Percentiles rank a stretch among this genome's conserved stretches.
These are phyloP conservation scores for Pipa parva DNA, from an alignment of 2,113 vertebrate species.

Conservation along the genomic window DNA sequence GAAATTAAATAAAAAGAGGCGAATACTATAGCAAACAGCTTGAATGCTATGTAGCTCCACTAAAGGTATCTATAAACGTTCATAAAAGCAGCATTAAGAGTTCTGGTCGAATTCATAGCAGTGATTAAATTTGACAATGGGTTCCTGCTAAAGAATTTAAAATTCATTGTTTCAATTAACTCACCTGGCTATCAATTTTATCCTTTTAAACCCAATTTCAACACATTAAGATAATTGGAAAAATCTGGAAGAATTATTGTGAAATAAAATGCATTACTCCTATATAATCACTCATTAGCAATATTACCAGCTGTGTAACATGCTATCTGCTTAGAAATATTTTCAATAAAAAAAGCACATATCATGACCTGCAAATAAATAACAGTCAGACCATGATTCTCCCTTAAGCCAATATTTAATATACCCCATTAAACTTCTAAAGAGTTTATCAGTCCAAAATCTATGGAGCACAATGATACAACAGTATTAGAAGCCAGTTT, in stretches of 20 bases:
- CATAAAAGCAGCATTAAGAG: neutral
- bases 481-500: too few species aligned
- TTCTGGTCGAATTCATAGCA: neutral
- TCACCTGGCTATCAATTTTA: neutral
- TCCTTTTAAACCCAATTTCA: slow-evolving; percentile 1
- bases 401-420: too few species aligned
- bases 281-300: neutral
- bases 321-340: too few species aligned
- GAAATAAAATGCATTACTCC: neutral
- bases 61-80: neutral
- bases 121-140: slow-evolving; percentile 1
- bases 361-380: too few species aligned
- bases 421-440: too few species aligned
- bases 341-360: too few species aligned
- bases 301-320: too few species aligned
- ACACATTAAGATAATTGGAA: slow-evolving; percentile 5
- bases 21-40: too few species aligned
- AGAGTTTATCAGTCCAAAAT: too few species aligned
- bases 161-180: slow-evolving; percentile 5
- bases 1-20: too few species aligned
- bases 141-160: neutral
- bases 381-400: too few species aligned
- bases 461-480: too few species aligned
- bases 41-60: neutral
- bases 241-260: neutral